Evolutionary conservation across 2,888 invertebrate genomes (phyloP).

Genomic region (Xestia c-nigrum): DNA sequence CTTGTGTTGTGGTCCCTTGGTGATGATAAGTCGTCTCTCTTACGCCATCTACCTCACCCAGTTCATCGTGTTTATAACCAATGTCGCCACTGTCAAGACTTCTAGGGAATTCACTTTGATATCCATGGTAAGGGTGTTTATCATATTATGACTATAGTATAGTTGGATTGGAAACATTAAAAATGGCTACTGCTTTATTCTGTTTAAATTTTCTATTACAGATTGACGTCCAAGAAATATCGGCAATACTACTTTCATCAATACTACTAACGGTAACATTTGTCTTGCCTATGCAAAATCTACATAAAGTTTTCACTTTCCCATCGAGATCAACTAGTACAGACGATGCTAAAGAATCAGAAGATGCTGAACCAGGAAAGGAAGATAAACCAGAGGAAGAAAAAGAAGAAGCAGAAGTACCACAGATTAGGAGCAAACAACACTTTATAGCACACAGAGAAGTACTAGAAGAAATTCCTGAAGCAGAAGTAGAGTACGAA

Average conservation of each 20-base stretch:
- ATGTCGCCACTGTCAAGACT: constrained; percentile 91
- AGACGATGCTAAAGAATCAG: constrained; percentile 48
- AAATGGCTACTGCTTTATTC: not conserved
- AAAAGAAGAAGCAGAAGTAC: constrained; percentile 70
- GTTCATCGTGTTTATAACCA: constrained; percentile 92
- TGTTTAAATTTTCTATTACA: constrained; percentile 74
- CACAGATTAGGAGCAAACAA: constrained; percentile 73
- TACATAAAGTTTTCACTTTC: constrained; percentile 80
- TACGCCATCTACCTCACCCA: constrained; percentile 92
- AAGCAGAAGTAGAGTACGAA: constrained; percentile 85
- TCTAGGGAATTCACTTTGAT: constrained; percentile 90
- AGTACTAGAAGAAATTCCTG: constrained; percentile 87
- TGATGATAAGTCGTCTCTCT: constrained; percentile 92
- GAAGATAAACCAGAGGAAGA: constrained; percentile 65
- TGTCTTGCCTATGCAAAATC: constrained; percentile 92
- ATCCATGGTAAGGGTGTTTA: constrained; percentile 87
- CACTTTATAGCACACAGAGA: constrained; percentile 85
- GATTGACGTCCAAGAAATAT: constrained; percentile 91
- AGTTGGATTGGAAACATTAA: not conserved
- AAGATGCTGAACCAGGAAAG: constrained; percentile 54
- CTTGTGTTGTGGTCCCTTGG: constrained; percentile 89
- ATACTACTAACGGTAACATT: constrained; percentile 91
- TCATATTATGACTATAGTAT: not conserved
- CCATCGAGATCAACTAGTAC: constrained; percentile 63
- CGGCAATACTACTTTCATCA: constrained; percentile 88